Percentiles rank a stretch among this genome's conserved stretches.
Evolutionary conservation across 2,888 invertebrate genomes (phyloP).

Genomic region (Congeria kusceri): DNA sequence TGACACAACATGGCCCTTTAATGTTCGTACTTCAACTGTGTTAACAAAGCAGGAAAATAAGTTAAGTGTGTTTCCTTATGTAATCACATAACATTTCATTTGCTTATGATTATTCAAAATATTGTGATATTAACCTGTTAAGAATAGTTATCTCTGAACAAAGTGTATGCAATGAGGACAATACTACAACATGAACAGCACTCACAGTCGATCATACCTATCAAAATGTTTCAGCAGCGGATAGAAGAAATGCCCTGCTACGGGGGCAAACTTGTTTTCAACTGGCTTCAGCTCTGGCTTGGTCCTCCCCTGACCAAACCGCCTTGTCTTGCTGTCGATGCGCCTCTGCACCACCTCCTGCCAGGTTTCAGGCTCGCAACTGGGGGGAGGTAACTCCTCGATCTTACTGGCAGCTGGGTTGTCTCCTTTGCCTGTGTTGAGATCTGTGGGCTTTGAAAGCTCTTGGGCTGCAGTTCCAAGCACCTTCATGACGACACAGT

Average conservation of each 20-base stretch:
- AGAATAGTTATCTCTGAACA: too few relatives aligned
- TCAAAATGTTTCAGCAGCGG: slow-evolving; percentile 86
- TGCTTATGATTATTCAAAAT: too few relatives aligned
- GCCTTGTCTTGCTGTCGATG: slow-evolving; percentile 90
- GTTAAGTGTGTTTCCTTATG: too few relatives aligned
- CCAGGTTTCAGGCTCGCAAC: slow-evolving; percentile 68
- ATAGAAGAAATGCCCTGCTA: slow-evolving; percentile 94
- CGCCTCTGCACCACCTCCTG: slow-evolving; percentile 90
- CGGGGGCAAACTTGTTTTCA: slow-evolving; percentile 90
- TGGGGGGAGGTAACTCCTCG: slow-evolving; percentile 83
- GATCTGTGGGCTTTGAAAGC: slow-evolving; percentile 75
- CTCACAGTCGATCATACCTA: slow-evolving; percentile 65
- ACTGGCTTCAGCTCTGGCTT: slow-evolving; percentile 84
- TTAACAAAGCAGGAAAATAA: too few relatives aligned
- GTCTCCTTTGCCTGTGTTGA: slow-evolving; percentile 27
- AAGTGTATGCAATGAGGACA: too few relatives aligned
- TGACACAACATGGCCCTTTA: too few relatives aligned
- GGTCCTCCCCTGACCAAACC: slow-evolving; percentile 86
- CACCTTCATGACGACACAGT: slow-evolving; percentile 62
- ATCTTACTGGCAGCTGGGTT: slow-evolving; percentile 82
- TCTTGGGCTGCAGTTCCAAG: slow-evolving; percentile 81
- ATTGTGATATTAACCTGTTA: too few relatives aligned
- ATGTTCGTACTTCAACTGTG: too few relatives aligned
- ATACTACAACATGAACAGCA: background rate
- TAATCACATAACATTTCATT: too few relatives aligned